Evolutionary conservation across 2,113 vertebrate species (phyloP), one percentile per base, ranked within the genome.

Genomic region (Oxyura jamaicensis): DNA sequence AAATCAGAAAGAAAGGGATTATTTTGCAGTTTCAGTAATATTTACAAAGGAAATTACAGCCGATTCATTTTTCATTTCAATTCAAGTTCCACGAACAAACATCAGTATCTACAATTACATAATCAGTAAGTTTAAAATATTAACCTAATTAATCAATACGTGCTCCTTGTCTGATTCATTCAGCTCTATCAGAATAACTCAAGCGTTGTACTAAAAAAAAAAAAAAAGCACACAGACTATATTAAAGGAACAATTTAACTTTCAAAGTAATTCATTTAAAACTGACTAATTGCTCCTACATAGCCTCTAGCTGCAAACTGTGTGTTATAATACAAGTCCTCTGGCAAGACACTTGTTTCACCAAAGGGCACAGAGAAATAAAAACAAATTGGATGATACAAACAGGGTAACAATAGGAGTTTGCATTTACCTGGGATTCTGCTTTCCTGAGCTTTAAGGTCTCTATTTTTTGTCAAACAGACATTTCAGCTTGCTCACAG

Each of bases 261-360:
- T 94, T 66, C 90, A 68, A 86, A 96, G 90, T 76, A 56, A 96
- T 91, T 96, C 88, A 89, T 84, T 96, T 93, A 68, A 84, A 96
- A 83, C 72, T 67, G 68, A 86, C 91, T 96, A 95, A 95, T 95
- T 95, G 81, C 94, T 96, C 62, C 84, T 76, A 12, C 84, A 79
- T 17, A 92, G 89, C 96, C 80, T 92, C 62, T 19, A 92, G 93
- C 93, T 89, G 66, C 83, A 91, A 92, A 93, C 53, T 41, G 53
- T 89, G 44, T 4, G n/a, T 46, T 93, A 65, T 18, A 91, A 85
- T 82, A 71, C 89, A 81, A 88, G 86, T 80, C 88, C 88, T 92
- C 77, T 76, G 90, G 92, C 81, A 91, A 91, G 71, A 81, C 92
- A 66, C 42, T 76, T 50, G 78, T 68, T 80, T 72, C 2, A 3